phyloP scores from a whole-genome alignment of 2,888 invertebrate species.

The Drepana falcataria region DNA sequence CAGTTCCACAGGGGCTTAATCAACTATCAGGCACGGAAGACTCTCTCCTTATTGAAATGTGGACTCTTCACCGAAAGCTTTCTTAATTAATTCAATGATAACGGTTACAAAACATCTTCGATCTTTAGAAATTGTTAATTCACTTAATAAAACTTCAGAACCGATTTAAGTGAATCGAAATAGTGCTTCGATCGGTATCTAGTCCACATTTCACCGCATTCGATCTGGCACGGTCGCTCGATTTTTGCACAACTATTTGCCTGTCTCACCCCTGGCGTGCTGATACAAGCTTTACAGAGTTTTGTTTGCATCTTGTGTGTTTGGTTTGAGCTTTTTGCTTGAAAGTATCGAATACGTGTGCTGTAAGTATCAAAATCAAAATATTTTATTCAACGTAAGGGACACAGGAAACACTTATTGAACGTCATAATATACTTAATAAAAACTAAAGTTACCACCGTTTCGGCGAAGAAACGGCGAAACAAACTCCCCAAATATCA shows the following conservation, averaged over 20 bases:
- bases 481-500: slow-evolving; percentile 19
- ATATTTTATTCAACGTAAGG: no score
- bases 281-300: slow-evolving; percentile 55
- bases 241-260: slow-evolving; percentile 71
- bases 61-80: slow-evolving; percentile 30
- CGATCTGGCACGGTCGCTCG: slow-evolving; percentile 48
- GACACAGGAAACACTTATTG: no score
- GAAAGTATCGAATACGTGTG: neutral
- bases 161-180: no score
- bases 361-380: no score
- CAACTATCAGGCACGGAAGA: slow-evolving; percentile 83
- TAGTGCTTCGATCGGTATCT: slow-evolving; percentile 44
- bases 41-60: slow-evolving; percentile 53
- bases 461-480: no score
- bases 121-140: no score
- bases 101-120: no score
- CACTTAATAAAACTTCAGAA: no score
- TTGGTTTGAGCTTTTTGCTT: slow-evolving; percentile 10
- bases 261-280: slow-evolving; percentile 49
- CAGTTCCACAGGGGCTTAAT: slow-evolving; percentile 88
- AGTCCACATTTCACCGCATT: slow-evolving; percentile 60
- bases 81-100: neutral
- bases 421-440: no score
- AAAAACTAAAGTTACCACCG: no score
- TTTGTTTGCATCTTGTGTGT: slow-evolving; percentile 44